These are phyloP conservation scores for Cynopterus brachyotis DNA, from an alignment of 2,113 vertebrate genomes.

Conservation along the genomic window DNA sequence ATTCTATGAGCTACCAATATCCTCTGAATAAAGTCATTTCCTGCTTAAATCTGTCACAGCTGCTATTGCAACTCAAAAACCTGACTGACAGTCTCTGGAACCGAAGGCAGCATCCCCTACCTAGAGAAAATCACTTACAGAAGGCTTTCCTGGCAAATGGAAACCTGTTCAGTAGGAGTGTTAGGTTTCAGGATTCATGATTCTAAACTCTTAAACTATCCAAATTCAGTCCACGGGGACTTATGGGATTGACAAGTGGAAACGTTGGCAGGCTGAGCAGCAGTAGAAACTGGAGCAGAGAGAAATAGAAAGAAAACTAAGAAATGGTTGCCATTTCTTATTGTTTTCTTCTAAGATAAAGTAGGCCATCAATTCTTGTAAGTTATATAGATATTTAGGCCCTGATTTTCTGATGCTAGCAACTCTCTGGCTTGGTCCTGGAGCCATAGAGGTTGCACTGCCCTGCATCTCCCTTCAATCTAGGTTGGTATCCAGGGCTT, in stretches of 20 bases:
- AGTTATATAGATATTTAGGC: neutral
- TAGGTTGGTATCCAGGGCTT: neutral
- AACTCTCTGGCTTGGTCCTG: neutral
- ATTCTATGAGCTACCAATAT: neutral
- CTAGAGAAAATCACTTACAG: neutral
- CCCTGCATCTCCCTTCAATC: neutral
- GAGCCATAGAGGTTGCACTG: neutral
- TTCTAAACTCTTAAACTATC: constrained; percentile 8
- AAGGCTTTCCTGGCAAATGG: neutral
- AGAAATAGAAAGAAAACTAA: constrained; percentile 1
- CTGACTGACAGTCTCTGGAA: neutral
- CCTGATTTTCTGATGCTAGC: neutral
- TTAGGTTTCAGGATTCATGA: neutral
- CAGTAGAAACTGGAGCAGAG: constrained; percentile 22
- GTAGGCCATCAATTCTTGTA: neutral
- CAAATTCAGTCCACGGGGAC: neutral
- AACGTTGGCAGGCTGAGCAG: neutral
- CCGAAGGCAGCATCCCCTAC: neutral
- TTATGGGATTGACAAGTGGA: neutral
- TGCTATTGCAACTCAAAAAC: neutral
- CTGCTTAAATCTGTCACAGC: neutral
- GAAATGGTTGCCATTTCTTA: neutral
- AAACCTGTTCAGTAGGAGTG: neutral
- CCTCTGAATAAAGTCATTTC: neutral
- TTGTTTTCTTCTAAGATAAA: constrained; percentile 13